Base-by-base conservation (phyloP, 2,797 vertebrate species). In the Anabas testudineus region DNA sequence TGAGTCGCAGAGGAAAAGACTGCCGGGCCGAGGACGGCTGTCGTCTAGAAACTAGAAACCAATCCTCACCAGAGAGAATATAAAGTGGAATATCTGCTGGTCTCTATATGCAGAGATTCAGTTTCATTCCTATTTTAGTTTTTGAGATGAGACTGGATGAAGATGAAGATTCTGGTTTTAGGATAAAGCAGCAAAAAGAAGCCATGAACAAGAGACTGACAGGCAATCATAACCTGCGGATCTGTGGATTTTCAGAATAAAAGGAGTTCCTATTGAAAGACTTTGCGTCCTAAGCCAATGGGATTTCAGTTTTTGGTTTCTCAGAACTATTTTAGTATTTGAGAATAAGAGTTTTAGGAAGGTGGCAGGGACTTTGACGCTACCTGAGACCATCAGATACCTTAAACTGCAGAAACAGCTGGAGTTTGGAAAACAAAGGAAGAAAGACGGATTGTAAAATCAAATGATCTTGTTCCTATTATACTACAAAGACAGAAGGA, bases 291-390 rank as follows among this genome's bases (percentile, higher is more conserved):
- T 21, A 1, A 59, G 24, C 67, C 67, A 70, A 37, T 3, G 7
- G 39, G 62, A 71, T 56, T 48, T 1, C 6, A 72, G 67, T 58
- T 48, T 70, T 71, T 60, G 42, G 24, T 32, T 24, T 67, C 46
- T 54, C 42, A 22, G 72, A 84, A 80, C 73, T 71, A 48, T 75
- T 83, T 80, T 87, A 85, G 56, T 86, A 73, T 76, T 87, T 71
- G 52, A 70, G 51, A 83, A 74, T 65, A 78, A 80, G 46, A 80
- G 73, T 72, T 79, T 82, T 67, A 65, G 56, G 66, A 45, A 12
- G 30, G 46, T 3, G 34, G 13, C 24, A 8, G 21, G 57, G 62
- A 74, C 67, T 54, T 53, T 52, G 24, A 47, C 9, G 45, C 43
- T 28, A 43, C 71, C 69, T 47, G 77, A 81, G 68, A 62, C 78